Evolutionary conservation across 1,140 invertebrate genomes (phyloP), one percentile per base, ranked within the genome.

Genomic region (Lepidurus packardi): DNA sequence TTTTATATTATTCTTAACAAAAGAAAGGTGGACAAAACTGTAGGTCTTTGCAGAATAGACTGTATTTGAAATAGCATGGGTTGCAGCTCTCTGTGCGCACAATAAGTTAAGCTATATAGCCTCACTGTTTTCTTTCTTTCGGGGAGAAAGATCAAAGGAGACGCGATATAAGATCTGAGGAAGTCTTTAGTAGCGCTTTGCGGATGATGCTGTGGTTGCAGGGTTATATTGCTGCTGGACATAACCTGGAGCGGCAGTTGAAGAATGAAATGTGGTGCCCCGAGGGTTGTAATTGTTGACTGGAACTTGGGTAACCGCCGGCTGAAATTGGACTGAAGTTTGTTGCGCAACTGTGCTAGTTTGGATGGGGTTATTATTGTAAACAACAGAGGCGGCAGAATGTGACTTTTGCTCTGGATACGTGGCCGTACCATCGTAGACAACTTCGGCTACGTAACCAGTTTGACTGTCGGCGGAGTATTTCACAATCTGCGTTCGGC

Each of bases 401-500:
- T 65, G 53, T 65, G 16, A 1, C 21, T 65, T 65, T 65, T 65
- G 9, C 21, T 65, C 53, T 13, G 53, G 53, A 65, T 77, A 77
- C 24, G 24, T 44, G 43, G 75, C 75, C 43, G 43, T 47, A 2
- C 75, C 75, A 9, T 77, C 34, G 5, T 81, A 45, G 79, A 77
- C 16, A 75, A 81, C 53, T 21, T 79, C 10, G 76, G 75, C 75
- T 10, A 77, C 75, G 43, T 77, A 77, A n/a, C 75, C 73, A 0
- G 73, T 73, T 43, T 73, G 77, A 21, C 53, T 65, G 43, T 79
- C 79, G n/a, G 73, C 79, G 24, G 65, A 78, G 65, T 80, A 80
- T 24, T 65, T 80, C 77, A 80, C 79, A 24, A 78, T 80, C 77
- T 80, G 79, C 16, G 74, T 75, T n/a, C 79, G 79, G n/a, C 79